Evolutionary conservation across 2,797 vertebrate genomes (phyloP).

Genomic region (Melanotaenia pygmaea): DNA sequence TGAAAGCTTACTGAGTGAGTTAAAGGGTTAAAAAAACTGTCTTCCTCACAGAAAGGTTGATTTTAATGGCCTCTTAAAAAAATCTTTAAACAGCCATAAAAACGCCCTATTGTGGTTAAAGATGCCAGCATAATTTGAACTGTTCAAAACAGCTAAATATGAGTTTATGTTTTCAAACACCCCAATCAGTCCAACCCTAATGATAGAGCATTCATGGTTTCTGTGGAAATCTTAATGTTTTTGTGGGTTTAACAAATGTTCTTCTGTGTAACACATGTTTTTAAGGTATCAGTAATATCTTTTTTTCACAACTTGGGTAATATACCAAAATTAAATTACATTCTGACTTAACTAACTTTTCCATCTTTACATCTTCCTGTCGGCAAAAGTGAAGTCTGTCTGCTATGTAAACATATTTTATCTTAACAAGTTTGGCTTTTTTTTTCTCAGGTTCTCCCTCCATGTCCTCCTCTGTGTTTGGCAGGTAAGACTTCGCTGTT

Average conservation of each 20-base stretch:
- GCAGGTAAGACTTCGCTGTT: slow-evolving; percentile 25
- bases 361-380: neutral
- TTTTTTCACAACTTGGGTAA: neutral
- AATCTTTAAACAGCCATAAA: neutral
- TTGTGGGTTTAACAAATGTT: neutral
- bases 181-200: neutral
- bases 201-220: slow-evolving; percentile 1
- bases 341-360: neutral
- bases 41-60: neutral
- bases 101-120: neutral
- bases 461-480: slow-evolving; percentile 5
- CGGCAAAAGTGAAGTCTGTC: slow-evolving; percentile 5
- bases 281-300: neutral
- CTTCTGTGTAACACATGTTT: neutral
- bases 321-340: neutral
- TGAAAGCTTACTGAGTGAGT: neutral
- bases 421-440: slow-evolving; percentile 9
- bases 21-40: neutral
- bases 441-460: slow-evolving; percentile 11
- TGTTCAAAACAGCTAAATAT: neutral
- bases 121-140: neutral
- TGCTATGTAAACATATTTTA: slow-evolving; percentile 42
- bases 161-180: neutral
- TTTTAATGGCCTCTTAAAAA: neutral
- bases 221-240: slow-evolving; percentile 7